Evolutionary conservation across 37 sponge, comb jelly and placozoan species (phyloP), one percentile per base, ranked within the genome.

Genomic region (Oopsacas minuta): DNA sequence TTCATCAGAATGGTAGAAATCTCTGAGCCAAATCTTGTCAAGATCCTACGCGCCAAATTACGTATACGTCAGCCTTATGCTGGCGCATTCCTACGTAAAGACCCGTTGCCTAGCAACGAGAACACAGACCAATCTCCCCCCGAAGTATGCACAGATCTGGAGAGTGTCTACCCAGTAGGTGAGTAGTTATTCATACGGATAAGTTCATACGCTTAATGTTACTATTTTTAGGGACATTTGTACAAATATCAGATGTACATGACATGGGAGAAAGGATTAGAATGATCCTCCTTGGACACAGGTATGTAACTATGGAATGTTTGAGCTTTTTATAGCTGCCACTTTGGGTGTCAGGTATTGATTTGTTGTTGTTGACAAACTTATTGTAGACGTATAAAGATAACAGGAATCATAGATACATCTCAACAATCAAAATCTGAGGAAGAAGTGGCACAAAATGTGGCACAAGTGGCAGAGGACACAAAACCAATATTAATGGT

Each of bases 1-100:
- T 94, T 97, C 69, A 92, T 94, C 28, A 92, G 90, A 82, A 90
- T 97, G 86, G 69, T 97, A 0, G 98, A 97, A 94, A 84, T 96
- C 37, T 83, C 84, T 25, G 88, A 96, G 52, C 83, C 86, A 35
- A 81, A 89, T 23, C 42, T 96, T 81, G 90, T 94, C 38, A 84
- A 92, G 0, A 53, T 96, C 0, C 85, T 96, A 39, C 83, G 90
- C 1, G 51, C 42, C 38, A 91, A 91, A 52, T 87, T 86, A 36
- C 82, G 88, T 8, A 83, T 96, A 0, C 84, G 84, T 20, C 82
- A 87, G 75, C 97, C 97, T 0, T 96, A 94, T 84, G 94, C 92
- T n/a, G 96, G 96, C 69, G 96, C 92, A 30, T 96, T 96, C 81
- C 85, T 96, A 38, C 93, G 89, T 87, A 91, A 90, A 39, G 92